Conservation (phyloP, 2,888 invertebrate genomes). For the Neria commutata region DNA sequence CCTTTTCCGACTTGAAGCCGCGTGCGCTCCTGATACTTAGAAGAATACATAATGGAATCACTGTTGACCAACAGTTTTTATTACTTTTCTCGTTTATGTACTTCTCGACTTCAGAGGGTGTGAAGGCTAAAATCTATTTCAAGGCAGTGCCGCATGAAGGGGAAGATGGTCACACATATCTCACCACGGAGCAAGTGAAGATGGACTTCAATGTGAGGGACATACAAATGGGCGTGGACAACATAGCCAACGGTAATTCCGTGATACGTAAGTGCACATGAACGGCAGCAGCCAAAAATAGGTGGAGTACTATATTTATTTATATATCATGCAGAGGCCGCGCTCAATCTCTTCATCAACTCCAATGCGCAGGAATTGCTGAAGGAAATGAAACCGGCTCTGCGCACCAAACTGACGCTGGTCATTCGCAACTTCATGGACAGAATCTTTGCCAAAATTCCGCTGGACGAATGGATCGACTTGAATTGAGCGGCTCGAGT, state of each 20-base stretch:
- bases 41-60: too few species aligned
- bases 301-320: background rate
- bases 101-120: slow-evolving; percentile 70
- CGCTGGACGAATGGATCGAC: slow-evolving; percentile 78
- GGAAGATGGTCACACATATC: slow-evolving; percentile 70
- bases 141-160: slow-evolving; percentile 70
- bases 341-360: slow-evolving; percentile 84
- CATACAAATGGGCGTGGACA: slow-evolving; percentile 85
- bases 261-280: slow-evolving; percentile 74
- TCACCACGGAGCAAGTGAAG: slow-evolving; percentile 77
- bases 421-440: slow-evolving; percentile 79
- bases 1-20: too few species aligned
- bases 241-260: slow-evolving; percentile 79
- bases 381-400: slow-evolving; percentile 86
- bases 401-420: slow-evolving; percentile 76
- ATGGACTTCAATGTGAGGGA: slow-evolving; percentile 85
- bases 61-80: too few species aligned
- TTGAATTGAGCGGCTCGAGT: too few species aligned
- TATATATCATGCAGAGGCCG: slow-evolving; percentile 70
- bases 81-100: too few species aligned
- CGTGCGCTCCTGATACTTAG: too few species aligned
- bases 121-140: slow-evolving; percentile 83
- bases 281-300: background rate
- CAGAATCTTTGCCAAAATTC: slow-evolving; percentile 75
- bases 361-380: slow-evolving; percentile 82